A percentile compares a stretch with the other conserved stretches of the same genome.
phyloP scores from a whole-genome alignment of 2,888 invertebrate species.

The Lucinisca nassula region DNA sequence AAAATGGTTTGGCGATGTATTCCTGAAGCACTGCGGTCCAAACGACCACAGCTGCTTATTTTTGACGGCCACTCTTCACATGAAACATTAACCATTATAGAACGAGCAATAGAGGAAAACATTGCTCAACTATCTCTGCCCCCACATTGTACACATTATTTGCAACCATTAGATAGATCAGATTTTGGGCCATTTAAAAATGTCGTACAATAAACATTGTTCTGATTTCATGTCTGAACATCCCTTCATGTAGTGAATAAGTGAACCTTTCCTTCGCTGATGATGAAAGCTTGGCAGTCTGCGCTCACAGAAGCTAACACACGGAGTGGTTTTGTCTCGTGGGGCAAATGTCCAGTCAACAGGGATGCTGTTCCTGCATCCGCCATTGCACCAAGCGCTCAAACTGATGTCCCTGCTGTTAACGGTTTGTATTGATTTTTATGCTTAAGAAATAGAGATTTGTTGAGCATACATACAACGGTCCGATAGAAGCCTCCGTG shows the following conservation, averaged over 20 bases:
- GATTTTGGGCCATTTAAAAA: no score
- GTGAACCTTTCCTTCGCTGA: slow-evolving; percentile 51
- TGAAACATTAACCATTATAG: no score
- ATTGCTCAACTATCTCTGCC: no score
- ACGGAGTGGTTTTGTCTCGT: slow-evolving; percentile 54
- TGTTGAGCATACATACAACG: no score
- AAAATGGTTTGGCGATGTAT: slow-evolving; percentile 70
- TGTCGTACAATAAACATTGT: no score
- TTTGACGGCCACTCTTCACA: slow-evolving; percentile 66
- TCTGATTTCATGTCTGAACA: no score
- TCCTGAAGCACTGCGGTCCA: slow-evolving; percentile 65
- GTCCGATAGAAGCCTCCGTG: no score
- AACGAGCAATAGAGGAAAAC: no score
- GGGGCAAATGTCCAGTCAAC: slow-evolving; percentile 58
- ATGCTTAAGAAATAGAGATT: no score
- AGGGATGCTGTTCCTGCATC: slow-evolving; percentile 18
- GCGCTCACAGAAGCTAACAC: slow-evolving; percentile 36
- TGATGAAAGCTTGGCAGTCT: slow-evolving; percentile 55
- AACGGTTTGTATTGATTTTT: not conserved
- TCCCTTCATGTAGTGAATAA: no score
- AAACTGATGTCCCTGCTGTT: not conserved
- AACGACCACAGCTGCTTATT: slow-evolving; percentile 68
- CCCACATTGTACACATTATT: no score
- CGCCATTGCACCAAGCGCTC: slow-evolving; percentile 32
- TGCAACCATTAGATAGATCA: no score